Evolutionary conservation across 1,140 invertebrate genomes (phyloP).

Genomic region (Drosophila oshimai): DNA sequence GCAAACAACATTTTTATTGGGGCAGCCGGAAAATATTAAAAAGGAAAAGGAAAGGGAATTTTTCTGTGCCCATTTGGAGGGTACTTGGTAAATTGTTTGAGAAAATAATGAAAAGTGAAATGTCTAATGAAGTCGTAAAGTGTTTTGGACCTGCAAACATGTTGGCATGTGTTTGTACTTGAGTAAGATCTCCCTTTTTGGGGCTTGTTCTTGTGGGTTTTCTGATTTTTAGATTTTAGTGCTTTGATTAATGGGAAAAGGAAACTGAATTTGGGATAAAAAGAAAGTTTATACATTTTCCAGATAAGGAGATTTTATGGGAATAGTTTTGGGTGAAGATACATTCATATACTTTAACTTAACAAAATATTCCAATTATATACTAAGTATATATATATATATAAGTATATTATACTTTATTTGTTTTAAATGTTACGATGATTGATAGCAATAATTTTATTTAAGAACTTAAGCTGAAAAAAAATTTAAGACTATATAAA

Average conservation of each 20-base stretch:
- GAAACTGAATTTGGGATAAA: conserved; percentile 18
- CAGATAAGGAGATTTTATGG: not conserved
- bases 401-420: no score
- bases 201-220: conserved; percentile 56
- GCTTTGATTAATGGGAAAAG: conserved; percentile 37
- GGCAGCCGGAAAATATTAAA: conserved; percentile 76
- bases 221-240: conserved; percentile 19
- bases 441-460: no score
- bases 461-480: no score
- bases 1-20: conserved; percentile 57
- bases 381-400: no score
- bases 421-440: no score
- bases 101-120: conserved; percentile 71
- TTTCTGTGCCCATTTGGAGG: conserved; percentile 18
- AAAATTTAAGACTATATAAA: no score
- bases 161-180: conserved; percentile 43
- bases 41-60: conserved; percentile 47
- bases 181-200: conserved; percentile 14
- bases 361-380: no score
- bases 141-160: conserved; percentile 38
- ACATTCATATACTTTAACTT: no score
- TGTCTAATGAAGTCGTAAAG: conserved; percentile 75
- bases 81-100: conserved; percentile 58
- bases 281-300: not conserved
- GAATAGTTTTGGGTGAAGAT: not conserved